These are phyloP conservation scores for Rhynchophorus ferrugineus DNA, from an alignment of 1,140 invertebrate genomes.

Conservation along the genomic window DNA sequence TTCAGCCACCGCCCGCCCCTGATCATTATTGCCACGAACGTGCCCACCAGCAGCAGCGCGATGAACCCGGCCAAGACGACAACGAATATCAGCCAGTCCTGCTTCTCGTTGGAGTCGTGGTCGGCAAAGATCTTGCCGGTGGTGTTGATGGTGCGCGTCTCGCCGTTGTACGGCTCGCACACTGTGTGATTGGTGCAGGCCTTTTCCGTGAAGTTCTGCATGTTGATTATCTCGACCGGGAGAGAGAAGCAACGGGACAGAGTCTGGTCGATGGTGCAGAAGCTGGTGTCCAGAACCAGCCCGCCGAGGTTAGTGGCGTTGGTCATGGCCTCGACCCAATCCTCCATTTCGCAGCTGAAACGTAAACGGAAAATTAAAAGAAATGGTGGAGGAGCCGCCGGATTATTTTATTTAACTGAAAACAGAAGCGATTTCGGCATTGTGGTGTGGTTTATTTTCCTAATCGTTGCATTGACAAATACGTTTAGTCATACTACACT, in stretches of 20 bases:
- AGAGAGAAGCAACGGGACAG: conserved; percentile 56
- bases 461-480: no score
- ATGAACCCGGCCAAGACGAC: conserved; percentile 40
- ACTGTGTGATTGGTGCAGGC: conserved; percentile 48
- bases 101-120: conserved; percentile 13
- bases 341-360: conserved; percentile 47
- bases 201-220: conserved; percentile 53
- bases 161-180: conserved; percentile 43
- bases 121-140: conserved; percentile 38
- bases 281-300: conserved; percentile 49
- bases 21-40: conserved; percentile 45
- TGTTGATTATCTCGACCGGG: conserved; percentile 52
- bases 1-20: conserved; percentile 48
- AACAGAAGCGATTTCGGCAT: no score
- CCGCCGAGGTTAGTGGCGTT: conserved; percentile 40
- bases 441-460: no score
- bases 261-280: conserved; percentile 51
- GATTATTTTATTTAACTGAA: no score
- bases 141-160: conserved; percentile 38
- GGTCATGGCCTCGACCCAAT: conserved; percentile 46
- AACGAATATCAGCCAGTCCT: conserved; percentile 32
- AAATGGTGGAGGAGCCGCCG: no score
- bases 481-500: no score
- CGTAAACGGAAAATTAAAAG: not conserved
- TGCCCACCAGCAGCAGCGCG: conserved; percentile 43